Evolutionary conservation across 2,888 invertebrate species (phyloP), one percentile per base, ranked within the genome.

Genomic region (Sarcophaga variegata): DNA sequence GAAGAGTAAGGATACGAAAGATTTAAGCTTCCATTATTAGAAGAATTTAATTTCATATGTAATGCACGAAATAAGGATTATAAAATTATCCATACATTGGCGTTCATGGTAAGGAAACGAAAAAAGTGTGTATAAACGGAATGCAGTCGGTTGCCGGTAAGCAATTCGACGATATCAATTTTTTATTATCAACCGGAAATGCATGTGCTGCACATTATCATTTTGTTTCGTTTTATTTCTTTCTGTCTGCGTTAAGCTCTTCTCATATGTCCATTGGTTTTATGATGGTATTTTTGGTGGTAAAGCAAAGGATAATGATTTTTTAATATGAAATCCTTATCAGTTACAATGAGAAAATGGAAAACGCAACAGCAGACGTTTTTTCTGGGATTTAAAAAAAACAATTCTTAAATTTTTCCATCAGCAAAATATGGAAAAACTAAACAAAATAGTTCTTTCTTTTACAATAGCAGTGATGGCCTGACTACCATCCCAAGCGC

Each of bases 311-410:
- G 27, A 83, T 83, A 83, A 83, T 83, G 72, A 78, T 83, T 78
- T 83, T 72, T 78, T 83, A 74, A 78, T 83, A 78, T 67, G 78
- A 83, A 83, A 83, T 83, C 83, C 72, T 83, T 83, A 78, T 78
- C 83, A 78, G 78, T 83, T 83, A 83, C 59, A 74, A 62, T 66
- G 54, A 25, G 27, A 78, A 59, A 63, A 74, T 47, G 64, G 12
- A 17, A 62, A 4, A 60, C 2, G 47, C 47, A 72, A n/a, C 64
- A 27, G 8, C 4, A n/a, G 20, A 67, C 17, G n/a, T 67, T 49
- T 49, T 49, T 0, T 14, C 14, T 6, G 49, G 14, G 14, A 49
- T 49, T 49, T 49, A 14, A 11, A 49, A 49, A 49, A 49, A 4
- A 49, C 14, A 4, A 4, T 12, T 49, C 12, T 27, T 49, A 1